Evolutionary conservation across 2,888 invertebrate species (phyloP).

Genomic region (Epicampocera succincta): DNA sequence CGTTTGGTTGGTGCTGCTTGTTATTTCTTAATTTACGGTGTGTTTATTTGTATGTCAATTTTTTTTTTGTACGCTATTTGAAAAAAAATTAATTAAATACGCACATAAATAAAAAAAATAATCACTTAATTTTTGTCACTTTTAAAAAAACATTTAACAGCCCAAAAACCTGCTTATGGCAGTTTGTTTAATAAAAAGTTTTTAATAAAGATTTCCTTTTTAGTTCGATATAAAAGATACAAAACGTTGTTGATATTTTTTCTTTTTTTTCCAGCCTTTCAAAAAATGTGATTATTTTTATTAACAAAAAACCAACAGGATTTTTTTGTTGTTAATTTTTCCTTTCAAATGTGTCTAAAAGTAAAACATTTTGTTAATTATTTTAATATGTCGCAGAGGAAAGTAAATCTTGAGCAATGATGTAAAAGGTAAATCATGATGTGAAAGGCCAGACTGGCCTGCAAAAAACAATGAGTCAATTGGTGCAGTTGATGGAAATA

Average conservation of each 20-base stretch:
- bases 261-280: neutral
- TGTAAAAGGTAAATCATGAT: too few species aligned
- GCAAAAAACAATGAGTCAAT: too few species aligned
- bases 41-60: conserved; percentile 54
- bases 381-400: too few species aligned
- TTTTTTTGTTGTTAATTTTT: too few species aligned
- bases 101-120: conserved; percentile 3
- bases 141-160: neutral
- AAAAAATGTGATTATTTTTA: too few species aligned
- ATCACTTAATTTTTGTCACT: conserved; percentile 35
- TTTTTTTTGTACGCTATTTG: conserved; percentile 7
- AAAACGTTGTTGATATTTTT: neutral
- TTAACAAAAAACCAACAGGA: too few species aligned
- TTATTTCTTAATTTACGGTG: conserved; percentile 57
- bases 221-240: neutral
- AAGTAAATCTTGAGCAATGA: too few species aligned
- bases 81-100: too few species aligned
- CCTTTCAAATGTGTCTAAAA: too few species aligned
- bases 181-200: conserved; percentile 35
- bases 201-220: neutral
- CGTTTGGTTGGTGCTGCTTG: conserved; percentile 11
- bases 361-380: too few species aligned
- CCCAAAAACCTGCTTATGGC: conserved; percentile 41
- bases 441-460: too few species aligned
- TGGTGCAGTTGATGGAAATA: too few species aligned